Conservation (phyloP, 2,888 invertebrate genomes). For the Caenorhabditis sinica region DNA sequence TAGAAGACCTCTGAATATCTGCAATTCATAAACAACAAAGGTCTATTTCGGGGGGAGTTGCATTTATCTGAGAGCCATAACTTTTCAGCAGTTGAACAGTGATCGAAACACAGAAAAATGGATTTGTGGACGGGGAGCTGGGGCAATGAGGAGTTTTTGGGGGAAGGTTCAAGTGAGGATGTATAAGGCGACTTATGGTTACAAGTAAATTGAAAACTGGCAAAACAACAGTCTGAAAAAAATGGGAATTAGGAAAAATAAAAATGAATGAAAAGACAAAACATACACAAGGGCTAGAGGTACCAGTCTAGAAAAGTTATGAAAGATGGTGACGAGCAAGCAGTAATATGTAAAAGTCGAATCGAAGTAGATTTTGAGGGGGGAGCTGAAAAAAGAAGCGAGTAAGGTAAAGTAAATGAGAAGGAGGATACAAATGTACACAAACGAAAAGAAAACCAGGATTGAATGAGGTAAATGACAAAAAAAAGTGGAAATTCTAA, state of each 20-base stretch:
- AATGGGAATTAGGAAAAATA: not conserved
- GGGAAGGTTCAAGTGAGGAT: not conserved
- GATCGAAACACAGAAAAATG: not conserved
- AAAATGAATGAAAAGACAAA: constrained; percentile 1
- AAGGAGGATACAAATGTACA: constrained; percentile 33
- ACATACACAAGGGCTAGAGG: constrained; percentile 29
- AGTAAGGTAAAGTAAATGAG: constrained; percentile 1
- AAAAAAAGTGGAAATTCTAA: constrained; percentile 39
- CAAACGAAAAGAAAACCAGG: constrained; percentile 1
- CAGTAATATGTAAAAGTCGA: constrained; percentile 29
- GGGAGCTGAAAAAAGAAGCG: constrained; percentile 34
- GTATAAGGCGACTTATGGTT: constrained; percentile 28
- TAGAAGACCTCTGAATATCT: no score
- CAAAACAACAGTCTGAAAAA: constrained; percentile 5
- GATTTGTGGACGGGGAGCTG: not conserved
- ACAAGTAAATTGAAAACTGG: constrained; percentile 39
- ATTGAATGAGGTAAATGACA: not conserved
- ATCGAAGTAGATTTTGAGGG: constrained; percentile 5
- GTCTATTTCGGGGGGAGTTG: not conserved
- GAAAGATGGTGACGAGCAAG: constrained; percentile 44
- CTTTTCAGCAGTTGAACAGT: not conserved
- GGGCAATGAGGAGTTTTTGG: not conserved
- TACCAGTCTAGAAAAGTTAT: constrained; percentile 61
- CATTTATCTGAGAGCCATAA: not conserved
- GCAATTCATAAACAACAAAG: constrained; percentile 2